Percentiles rank a stretch among this genome's conserved stretches.
Conservation (phyloP, 2,888 invertebrate genomes). For the Hermaeophaga mercurialis region DNA sequence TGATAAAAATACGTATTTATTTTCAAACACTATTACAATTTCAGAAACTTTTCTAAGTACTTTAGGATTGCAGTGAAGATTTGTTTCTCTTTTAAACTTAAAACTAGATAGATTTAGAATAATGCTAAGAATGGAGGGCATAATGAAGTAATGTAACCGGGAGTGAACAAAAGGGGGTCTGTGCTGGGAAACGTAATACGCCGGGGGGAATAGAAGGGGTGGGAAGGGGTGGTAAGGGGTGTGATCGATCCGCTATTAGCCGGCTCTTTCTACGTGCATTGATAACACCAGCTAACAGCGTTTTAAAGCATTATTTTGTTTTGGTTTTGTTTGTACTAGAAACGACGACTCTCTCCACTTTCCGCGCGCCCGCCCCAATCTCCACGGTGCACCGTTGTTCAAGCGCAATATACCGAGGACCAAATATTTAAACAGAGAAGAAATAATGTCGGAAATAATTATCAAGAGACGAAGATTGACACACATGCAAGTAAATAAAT, state of each 20-base stretch:
- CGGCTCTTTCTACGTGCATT: constrained; percentile 37
- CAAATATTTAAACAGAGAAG: too few species aligned
- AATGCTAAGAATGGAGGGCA: constrained; percentile 37
- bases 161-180: constrained; percentile 24
- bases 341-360: constrained; percentile 19
- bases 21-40: too few species aligned
- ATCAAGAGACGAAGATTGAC: too few species aligned
- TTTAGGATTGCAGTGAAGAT: too few species aligned
- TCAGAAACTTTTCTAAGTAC: too few species aligned
- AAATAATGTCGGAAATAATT: too few species aligned
- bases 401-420: too few species aligned
- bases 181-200: constrained; percentile 6
- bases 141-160: constrained; percentile 39
- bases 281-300: constrained; percentile 38
- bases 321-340: constrained; percentile 33
- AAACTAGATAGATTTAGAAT: neutral
- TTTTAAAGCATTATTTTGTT: constrained; percentile 38
- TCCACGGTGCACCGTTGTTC: too few species aligned
- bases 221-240: constrained; percentile 19
- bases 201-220: constrained; percentile 16
- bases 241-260: constrained; percentile 39
- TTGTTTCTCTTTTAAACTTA: too few species aligned
- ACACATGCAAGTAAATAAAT: too few species aligned
- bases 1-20: too few species aligned
- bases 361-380: neutral